Evolutionary conservation across 2,113 vertebrate genomes (phyloP).

Genomic region (Phylloscopus whistleri): DNA sequence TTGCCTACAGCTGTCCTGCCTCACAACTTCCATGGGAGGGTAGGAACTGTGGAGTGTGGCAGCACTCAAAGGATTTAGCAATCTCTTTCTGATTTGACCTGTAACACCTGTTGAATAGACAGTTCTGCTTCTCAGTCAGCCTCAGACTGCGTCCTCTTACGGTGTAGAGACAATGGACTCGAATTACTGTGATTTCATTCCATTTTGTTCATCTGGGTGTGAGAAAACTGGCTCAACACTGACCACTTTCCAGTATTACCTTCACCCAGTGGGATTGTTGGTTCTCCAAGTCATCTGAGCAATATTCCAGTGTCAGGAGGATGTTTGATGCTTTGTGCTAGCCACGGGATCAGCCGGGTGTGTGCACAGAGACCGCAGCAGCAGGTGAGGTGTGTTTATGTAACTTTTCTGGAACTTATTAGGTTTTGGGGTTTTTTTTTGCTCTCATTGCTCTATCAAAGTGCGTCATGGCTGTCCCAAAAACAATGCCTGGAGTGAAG

Average conservation of each 20-base stretch:
- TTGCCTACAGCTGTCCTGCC: constrained; percentile 34
- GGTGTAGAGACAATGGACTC: background rate
- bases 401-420: constrained; percentile 35
- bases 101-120: constrained; percentile 21
- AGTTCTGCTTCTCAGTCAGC: background rate
- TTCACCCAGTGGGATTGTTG: background rate
- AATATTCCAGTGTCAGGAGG: background rate
- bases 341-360: background rate
- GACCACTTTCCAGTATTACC: background rate
- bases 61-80: background rate
- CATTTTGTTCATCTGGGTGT: background rate
- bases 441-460: background rate
- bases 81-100: constrained; percentile 1
- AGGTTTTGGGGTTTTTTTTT: background rate
- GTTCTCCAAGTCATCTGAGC: background rate
- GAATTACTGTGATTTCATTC: background rate
- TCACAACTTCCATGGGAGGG: background rate
- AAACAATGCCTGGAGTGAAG: constrained; percentile 60
- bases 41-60: background rate
- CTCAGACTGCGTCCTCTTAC: background rate
- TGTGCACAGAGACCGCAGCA: background rate
- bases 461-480: constrained; percentile 28
- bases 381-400: background rate
- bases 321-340: background rate
- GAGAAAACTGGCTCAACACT: background rate